Conservation (phyloP, 2,888 invertebrate species). For the Polydrusus cervinus region DNA sequence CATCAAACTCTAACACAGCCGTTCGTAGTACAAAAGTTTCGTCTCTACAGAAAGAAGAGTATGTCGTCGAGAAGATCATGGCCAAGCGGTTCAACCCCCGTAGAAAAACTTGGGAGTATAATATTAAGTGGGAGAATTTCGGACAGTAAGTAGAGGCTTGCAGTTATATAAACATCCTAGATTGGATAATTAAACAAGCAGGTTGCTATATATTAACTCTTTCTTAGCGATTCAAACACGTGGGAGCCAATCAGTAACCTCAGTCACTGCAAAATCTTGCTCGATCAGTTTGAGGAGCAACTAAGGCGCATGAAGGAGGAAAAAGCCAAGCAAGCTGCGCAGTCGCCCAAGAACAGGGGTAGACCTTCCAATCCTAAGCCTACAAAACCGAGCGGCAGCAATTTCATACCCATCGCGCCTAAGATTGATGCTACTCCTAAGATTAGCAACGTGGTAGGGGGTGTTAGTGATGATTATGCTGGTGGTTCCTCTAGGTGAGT, state of each 20-base stretch:
- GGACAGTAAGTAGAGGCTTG: slow-evolving; percentile 75
- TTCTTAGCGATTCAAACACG: slow-evolving; percentile 82
- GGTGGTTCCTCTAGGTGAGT: slow-evolving; percentile 35
- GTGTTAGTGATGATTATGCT: slow-evolving; percentile 39
- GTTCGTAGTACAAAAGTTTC: slow-evolving; percentile 57
- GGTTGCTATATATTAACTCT: background rate
- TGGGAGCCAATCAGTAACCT: slow-evolving; percentile 89
- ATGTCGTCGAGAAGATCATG: slow-evolving; percentile 86
- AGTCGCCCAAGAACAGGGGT: slow-evolving; percentile 71
- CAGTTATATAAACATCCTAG: background rate
- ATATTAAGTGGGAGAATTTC: slow-evolving; percentile 90
- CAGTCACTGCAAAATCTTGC: slow-evolving; percentile 82
- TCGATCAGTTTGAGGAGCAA: slow-evolving; percentile 88
- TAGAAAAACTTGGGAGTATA: slow-evolving; percentile 84
- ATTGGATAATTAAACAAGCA: too few species aligned
- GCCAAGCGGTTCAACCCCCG: slow-evolving; percentile 88
- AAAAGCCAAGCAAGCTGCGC: slow-evolving; percentile 63
- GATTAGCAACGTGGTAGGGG: slow-evolving; percentile 44
- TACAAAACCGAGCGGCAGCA: slow-evolving; percentile 22
- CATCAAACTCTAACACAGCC: slow-evolving; percentile 56
- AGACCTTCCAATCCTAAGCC: slow-evolving; percentile 46
- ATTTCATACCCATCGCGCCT: slow-evolving; percentile 48
- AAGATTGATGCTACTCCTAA: slow-evolving; percentile 26
- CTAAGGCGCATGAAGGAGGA: slow-evolving; percentile 80
- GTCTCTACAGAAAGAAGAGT: slow-evolving; percentile 74